Percentiles rank a stretch among this genome's conserved stretches.
phyloP scores from a whole-genome alignment of 30 jellyfish, hydroid and myxozoan species.

The Hydractinia symbiolongicarpus region DNA sequence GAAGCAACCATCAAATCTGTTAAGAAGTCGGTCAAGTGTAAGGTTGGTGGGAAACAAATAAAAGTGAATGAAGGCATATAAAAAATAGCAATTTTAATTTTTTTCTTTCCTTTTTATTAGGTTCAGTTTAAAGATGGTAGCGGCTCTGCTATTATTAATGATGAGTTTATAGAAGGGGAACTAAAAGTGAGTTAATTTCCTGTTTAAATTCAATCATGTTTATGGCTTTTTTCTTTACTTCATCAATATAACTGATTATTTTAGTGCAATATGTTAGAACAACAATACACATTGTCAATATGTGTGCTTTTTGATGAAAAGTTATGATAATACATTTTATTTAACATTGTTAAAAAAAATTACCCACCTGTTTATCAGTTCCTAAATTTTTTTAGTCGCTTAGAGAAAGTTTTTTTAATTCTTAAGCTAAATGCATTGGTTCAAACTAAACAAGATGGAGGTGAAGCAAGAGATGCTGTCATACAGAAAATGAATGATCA shows the following conservation, averaged over 20 bases:
- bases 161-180: conserved; percentile 86
- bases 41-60: conserved; percentile 34
- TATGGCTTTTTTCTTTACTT: no score
- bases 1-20: conserved; percentile 85
- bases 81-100: neutral
- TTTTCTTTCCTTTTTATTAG: conserved; percentile 17
- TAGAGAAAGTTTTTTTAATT: neutral
- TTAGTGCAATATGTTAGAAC: no score
- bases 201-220: neutral
- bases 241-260: no score
- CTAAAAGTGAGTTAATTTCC: conserved; percentile 48
- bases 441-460: conserved; percentile 61
- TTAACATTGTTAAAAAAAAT: no score
- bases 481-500: conserved; percentile 85
- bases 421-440: conserved; percentile 66
- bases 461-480: conserved; percentile 63
- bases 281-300: no score
- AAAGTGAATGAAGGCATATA: neutral
- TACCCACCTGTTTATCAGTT: no score
- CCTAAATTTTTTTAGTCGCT: no score
- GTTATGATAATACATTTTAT: no score
- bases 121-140: conserved; percentile 50
- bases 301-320: no score
- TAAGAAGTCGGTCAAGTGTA: conserved; percentile 77
- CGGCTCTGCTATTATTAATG: conserved; percentile 54